A percentile compares a stretch with the other conserved stretches of the same genome.
phyloP scores from a whole-genome alignment of 2,888 invertebrate species.

The Apeira syringaria region DNA sequence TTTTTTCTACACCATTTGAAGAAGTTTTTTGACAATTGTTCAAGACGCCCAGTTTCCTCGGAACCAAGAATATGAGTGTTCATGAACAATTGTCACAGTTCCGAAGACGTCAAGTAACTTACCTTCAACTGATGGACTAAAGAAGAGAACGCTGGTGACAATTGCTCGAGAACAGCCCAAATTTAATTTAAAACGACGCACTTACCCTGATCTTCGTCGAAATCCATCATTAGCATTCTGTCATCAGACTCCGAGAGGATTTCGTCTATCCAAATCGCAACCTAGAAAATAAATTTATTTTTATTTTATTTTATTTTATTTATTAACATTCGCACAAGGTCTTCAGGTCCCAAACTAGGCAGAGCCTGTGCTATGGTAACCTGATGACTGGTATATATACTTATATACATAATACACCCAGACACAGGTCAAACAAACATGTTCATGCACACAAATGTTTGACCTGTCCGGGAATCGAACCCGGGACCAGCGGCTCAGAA shows the following conservation, averaged over 20 bases:
- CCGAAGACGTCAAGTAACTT: constrained; percentile 40
- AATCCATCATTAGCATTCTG: constrained; percentile 78
- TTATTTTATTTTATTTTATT: too few species aligned
- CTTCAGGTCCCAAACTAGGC: too few species aligned
- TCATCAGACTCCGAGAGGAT: constrained; percentile 71
- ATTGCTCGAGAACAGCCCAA: constrained; percentile 39
- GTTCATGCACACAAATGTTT: too few species aligned
- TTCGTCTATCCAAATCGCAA: constrained; percentile 76
- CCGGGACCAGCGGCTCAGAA: too few species aligned
- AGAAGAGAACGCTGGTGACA: constrained; percentile 44
- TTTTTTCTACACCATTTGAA: too few species aligned
- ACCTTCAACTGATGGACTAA: constrained; percentile 36
- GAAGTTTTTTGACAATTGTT: constrained; percentile 52
- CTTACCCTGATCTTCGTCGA: constrained; percentile 75
- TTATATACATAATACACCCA: too few species aligned
- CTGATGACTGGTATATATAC: too few species aligned
- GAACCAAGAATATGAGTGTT: constrained; percentile 7
- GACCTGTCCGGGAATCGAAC: too few species aligned
- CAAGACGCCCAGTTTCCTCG: constrained; percentile 32
- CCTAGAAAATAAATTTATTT: constrained; percentile 45
- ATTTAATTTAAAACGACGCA: not conserved
- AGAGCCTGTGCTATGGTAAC: too few species aligned
- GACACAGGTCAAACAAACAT: too few species aligned
- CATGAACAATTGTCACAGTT: constrained; percentile 62
- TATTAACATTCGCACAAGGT: too few species aligned